phyloP scores from a whole-genome alignment of 2,888 invertebrate genomes.

The Geophilus truncorum region DNA sequence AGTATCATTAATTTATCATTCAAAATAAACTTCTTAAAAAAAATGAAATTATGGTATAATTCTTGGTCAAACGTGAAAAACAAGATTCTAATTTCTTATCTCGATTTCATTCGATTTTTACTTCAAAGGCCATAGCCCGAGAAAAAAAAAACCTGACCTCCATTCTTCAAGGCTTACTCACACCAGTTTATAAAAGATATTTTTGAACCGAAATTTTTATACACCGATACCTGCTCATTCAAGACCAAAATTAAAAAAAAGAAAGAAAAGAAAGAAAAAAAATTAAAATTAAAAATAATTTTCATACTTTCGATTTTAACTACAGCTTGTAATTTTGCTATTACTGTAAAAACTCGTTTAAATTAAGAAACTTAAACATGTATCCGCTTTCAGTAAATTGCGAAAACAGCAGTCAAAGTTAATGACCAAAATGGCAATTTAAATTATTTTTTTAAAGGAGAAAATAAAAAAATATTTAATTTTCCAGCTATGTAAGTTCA shows the following conservation, averaged over 20 bases:
- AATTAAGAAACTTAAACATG: neutral
- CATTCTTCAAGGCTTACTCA: constrained; percentile 29
- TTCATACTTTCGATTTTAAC: neutral
- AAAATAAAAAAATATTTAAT: neutral
- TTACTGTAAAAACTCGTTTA: neutral
- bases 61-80: no score
- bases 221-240: neutral
- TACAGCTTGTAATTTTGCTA: neutral
- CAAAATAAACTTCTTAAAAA: neutral
- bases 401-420: neutral
- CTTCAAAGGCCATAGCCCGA: neutral
- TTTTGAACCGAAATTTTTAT: neutral
- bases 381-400: neutral
- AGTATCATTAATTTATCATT: neutral
- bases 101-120: neutral
- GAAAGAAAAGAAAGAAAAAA: neutral
- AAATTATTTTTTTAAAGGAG: no score
- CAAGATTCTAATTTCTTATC: neutral
- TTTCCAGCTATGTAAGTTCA: no score
- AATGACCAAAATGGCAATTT: neutral
- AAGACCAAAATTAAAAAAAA: neutral
- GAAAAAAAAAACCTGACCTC: constrained; percentile 1
- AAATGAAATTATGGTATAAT: neutral
- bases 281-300: neutral
- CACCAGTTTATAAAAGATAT: neutral